A percentile compares a stretch with the other conserved stretches of the same genome.
These are phyloP conservation scores for Xerus rutilus DNA, from an alignment of 2,797 vertebrate species.

Conservation along the genomic window DNA sequence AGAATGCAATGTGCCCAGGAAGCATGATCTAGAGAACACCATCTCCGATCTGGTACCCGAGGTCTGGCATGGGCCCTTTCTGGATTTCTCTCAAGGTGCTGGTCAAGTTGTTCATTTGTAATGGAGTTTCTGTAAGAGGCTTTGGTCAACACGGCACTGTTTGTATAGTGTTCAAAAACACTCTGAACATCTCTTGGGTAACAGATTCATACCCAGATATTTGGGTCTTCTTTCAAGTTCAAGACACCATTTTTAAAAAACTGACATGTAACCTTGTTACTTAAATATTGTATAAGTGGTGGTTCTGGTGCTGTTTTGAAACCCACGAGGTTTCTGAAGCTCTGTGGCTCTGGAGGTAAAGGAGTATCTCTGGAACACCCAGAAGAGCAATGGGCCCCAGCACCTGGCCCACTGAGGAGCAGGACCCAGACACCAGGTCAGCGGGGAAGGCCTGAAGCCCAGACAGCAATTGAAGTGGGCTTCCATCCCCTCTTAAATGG, in stretches of 20 bases:
- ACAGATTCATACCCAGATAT: conserved; percentile 6
- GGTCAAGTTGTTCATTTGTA: not conserved
- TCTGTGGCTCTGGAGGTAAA: not conserved
- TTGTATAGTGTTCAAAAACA: conserved; percentile 21
- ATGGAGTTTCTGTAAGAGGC: not conserved
- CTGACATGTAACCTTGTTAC: not conserved
- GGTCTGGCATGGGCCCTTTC: not conserved
- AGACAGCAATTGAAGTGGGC: not conserved
- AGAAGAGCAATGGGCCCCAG: not conserved
- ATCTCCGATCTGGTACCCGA: not conserved
- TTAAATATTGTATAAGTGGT: not conserved
- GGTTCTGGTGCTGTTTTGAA: not conserved
- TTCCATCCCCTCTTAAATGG: not conserved
- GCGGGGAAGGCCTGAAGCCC: not conserved
- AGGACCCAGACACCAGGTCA: not conserved
- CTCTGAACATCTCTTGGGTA: not conserved
- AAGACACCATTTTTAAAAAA: not conserved
- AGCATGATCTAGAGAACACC: not conserved
- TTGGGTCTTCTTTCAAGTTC: not conserved
- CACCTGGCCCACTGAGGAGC: not conserved
- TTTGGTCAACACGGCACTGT: not conserved
- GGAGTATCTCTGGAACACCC: not conserved
- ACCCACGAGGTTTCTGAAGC: not conserved
- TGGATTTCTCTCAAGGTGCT: not conserved
- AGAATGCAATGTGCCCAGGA: not conserved